Base-by-base conservation (phyloP, 2,888 invertebrate genomes). In the Beris chalybata region DNA sequence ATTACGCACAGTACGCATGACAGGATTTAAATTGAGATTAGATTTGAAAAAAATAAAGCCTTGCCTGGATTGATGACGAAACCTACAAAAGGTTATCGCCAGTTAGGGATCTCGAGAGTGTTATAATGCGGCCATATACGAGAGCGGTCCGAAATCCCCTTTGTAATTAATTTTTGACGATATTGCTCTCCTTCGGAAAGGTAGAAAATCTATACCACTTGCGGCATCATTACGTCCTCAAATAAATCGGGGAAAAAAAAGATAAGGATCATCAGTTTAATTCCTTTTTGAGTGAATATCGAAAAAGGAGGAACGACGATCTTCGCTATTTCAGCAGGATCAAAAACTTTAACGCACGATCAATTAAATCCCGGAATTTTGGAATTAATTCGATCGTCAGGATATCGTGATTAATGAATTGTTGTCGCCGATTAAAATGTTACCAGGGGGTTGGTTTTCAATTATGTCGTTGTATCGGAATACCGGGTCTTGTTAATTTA, bases 21-120 rank as follows among this genome's bases (percentile, higher is more conserved):
- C 48, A 56, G 64, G 56, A 65, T 65, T 55, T 38, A 65, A 55
- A 55, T 53, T 44, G 45, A 54, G 64, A 64, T 64, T 64, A 64
- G 44, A 30, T 15, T 44, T 13, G 44, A 54, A 54, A 29, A 30
- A 22, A 64, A 54, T 30, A 54, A 52, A 32, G 30, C 38, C 53
- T 50, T 38, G 13, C 13, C 13, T n/a, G 15, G 53, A 12, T 44
- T 44, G 13, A 52, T 13, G 9, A 30, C 12, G 64, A 44, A 30
- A 38, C 64, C 54, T 54, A 29, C 30, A 64, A 64, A 64, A 64
- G 64, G 64, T 64, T 64, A 64, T 64, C 64, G 44, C 54, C 29
- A 54, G 53, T 44, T 44, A 54, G 64, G 61, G 64, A 64, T 64
- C 64, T 64, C 44, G 22, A 64, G 54, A 64, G 64, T 64, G 64